Evolutionary conservation across 1,140 invertebrate species (phyloP).

Genomic region (Drosophila malerkotliana): DNA sequence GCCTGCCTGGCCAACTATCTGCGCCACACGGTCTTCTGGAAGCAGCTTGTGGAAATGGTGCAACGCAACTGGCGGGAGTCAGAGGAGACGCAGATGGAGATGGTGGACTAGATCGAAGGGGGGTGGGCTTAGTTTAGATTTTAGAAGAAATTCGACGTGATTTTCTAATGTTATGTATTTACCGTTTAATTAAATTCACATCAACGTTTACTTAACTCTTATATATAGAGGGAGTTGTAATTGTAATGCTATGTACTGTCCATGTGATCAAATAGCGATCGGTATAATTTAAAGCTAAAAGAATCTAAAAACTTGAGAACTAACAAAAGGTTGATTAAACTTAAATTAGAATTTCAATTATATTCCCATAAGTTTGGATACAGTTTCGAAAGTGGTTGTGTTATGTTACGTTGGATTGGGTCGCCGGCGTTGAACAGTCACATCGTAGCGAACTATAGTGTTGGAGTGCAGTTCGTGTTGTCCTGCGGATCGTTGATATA

Average conservation of each 20-base stretch:
- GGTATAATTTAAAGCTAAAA: conserved; percentile 53
- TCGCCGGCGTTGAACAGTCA: conserved; percentile 37
- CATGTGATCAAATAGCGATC: conserved; percentile 17
- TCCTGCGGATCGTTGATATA: too few species aligned
- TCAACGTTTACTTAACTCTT: conserved; percentile 75
- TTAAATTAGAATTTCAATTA: conserved; percentile 23
- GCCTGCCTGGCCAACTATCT: conserved; percentile 91
- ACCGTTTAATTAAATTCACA: conserved; percentile 78
- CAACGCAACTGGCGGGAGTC: conserved; percentile 96
- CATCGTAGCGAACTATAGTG: neutral
- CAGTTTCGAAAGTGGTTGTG: conserved; percentile 11
- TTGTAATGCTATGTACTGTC: conserved; percentile 25
- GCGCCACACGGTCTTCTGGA: conserved; percentile 91
- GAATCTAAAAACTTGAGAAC: conserved; percentile 26
- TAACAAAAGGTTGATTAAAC: conserved; percentile 14
- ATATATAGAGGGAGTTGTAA: conserved; percentile 21
- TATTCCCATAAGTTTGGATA: conserved; percentile 15
- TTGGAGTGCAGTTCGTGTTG: neutral
- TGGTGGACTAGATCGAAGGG: conserved; percentile 50
- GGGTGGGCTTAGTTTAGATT: neutral
- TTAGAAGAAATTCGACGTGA: neutral
- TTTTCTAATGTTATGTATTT: conserved; percentile 72
- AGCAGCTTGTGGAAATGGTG: conserved; percentile 92
- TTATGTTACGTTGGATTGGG: neutral
- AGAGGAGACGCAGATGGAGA: conserved; percentile 91